A percentile compares a stretch with the other conserved stretches of the same genome.
These are phyloP conservation scores for Laterallus jamaicensis DNA, from an alignment of 2,113 vertebrate genomes.

Conservation along the genomic window DNA sequence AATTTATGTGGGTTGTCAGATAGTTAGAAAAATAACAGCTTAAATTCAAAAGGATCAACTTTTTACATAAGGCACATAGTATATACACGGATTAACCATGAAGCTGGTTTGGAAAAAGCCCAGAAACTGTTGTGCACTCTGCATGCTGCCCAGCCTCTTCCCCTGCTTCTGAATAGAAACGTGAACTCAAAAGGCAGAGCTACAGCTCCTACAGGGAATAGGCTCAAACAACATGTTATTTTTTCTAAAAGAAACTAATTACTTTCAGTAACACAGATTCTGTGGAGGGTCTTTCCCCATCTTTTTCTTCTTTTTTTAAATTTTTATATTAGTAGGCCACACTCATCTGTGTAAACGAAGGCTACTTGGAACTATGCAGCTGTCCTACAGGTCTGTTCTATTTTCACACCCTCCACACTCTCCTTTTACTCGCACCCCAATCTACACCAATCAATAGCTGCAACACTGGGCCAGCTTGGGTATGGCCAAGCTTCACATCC, in stretches of 20 bases:
- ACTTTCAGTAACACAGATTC: not conserved
- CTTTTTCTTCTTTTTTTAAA: not conserved
- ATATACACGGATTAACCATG: conserved; percentile 16
- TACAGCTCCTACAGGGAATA: not conserved
- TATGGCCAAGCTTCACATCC: rapidly evolving
- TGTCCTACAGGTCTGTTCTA: not conserved
- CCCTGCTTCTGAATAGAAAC: not conserved
- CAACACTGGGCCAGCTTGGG: not conserved
- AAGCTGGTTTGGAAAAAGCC: conserved; percentile 4
- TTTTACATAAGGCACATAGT: not conserved
- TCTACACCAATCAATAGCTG: rapidly evolving
- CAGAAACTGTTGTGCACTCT: not conserved
- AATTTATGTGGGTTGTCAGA: conserved; percentile 77
- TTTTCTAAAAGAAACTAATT: not conserved
- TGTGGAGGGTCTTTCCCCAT: not conserved
- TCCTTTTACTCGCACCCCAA: not conserved
- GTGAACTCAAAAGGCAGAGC: not conserved
- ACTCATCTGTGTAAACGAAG: not conserved
- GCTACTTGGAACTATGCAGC: not conserved
- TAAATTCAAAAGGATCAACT: conserved; percentile 65
- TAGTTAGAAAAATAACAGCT: conserved; percentile 73
- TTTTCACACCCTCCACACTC: not conserved
- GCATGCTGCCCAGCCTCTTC: not conserved
- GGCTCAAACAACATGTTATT: not conserved
- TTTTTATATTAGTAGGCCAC: not conserved